These are phyloP conservation scores for Asbolus verrucosus DNA, from an alignment of 1,140 invertebrate species.

Conservation along the genomic window DNA sequence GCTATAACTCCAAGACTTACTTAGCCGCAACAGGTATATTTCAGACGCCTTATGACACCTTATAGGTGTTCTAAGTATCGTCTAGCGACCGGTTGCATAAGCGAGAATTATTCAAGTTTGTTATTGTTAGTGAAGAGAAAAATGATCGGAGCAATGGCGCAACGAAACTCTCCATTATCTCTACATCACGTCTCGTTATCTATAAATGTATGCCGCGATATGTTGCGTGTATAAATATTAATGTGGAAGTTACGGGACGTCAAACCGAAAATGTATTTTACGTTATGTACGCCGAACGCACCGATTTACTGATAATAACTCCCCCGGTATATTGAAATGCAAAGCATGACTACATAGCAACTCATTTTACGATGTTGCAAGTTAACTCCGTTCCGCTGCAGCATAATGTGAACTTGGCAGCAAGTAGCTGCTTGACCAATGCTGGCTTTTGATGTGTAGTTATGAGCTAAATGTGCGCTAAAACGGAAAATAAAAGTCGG, in stretches of 20 bases:
- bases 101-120: not conserved
- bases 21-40: not conserved
- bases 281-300: conserved; percentile 9
- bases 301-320: conserved; percentile 37
- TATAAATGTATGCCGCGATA: conserved; percentile 13
- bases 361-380: conserved; percentile 34
- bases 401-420: conserved; percentile 20
- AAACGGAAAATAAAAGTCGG: too few relatives aligned
- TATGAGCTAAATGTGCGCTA: too few relatives aligned
- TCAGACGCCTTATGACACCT: not conserved
- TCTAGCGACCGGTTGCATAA: too few relatives aligned
- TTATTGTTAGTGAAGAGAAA: conserved; percentile 10
- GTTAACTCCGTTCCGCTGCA: conserved; percentile 1
- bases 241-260: conserved; percentile 31
- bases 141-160: conserved; percentile 9
- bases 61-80: conserved; percentile 2
- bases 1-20: too few relatives aligned
- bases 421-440: not conserved
- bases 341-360: conserved; percentile 16
- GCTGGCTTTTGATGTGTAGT: conserved; percentile 1
- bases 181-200: conserved; percentile 30
- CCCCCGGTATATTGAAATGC: conserved; percentile 29
- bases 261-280: conserved; percentile 16
- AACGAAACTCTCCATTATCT: conserved; percentile 20
- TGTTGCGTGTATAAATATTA: conserved; percentile 13